These are phyloP conservation scores for Pelobates cultripes DNA, from an alignment of 2,797 vertebrate species.

Conservation along the genomic window DNA sequence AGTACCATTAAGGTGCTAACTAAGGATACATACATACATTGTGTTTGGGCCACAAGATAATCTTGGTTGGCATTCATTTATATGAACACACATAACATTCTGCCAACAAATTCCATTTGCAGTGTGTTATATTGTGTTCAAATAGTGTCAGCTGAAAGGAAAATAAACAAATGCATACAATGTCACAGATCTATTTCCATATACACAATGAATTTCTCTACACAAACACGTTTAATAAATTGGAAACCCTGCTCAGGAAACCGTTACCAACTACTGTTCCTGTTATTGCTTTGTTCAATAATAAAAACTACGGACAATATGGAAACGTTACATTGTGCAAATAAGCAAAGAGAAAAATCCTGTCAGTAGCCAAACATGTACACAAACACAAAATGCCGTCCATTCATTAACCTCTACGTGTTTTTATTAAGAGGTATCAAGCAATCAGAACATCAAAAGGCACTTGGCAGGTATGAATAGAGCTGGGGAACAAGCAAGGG, in stretches of 20 bases:
- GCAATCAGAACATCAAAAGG: not conserved
- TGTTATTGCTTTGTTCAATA: slow-evolving; percentile 39
- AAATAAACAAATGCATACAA: not conserved
- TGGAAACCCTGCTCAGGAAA: slow-evolving; percentile 16
- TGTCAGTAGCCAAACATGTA: no score
- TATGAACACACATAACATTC: no score
- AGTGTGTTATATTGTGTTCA: not conserved
- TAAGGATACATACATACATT: no score
- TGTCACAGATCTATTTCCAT: not conserved
- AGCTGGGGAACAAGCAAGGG: no score
- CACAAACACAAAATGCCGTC: no score
- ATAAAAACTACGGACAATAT: slow-evolving; percentile 19
- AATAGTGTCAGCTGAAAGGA: not conserved
- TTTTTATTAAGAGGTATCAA: no score
- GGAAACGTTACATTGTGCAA: slow-evolving; percentile 16
- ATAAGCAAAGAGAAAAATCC: not conserved
- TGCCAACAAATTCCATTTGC: not conserved
- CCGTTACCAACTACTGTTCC: slow-evolving; percentile 10
- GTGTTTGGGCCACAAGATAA: no score
- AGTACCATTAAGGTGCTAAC: no score
- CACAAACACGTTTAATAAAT: no score
- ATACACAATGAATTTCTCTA: slow-evolving; percentile 7
- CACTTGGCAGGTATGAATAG: not conserved
- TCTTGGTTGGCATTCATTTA: no score
- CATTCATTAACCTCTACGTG: no score